These are phyloP conservation scores for Ectropis grisescens DNA, from an alignment of 1,140 invertebrate species.

Conservation along the genomic window DNA sequence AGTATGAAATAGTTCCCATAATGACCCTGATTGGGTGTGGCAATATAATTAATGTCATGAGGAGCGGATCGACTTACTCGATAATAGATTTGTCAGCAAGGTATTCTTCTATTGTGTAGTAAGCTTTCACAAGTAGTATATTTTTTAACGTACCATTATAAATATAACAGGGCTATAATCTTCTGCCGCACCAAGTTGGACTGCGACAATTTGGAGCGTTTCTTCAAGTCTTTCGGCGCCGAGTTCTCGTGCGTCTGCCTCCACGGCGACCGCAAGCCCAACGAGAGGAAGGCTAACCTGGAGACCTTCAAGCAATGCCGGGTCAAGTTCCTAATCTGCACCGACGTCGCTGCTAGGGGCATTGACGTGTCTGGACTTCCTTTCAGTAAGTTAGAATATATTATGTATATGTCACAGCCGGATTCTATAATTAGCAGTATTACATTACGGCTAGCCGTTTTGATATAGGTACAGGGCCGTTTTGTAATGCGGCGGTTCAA, in stretches of 20 bases:
- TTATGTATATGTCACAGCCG: background rate
- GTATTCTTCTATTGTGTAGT: too few species aligned
- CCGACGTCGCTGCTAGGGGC: conserved; percentile 98
- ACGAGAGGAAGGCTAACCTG: conserved; percentile 93
- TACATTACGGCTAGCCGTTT: too few species aligned
- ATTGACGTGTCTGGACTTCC: conserved; percentile 95
- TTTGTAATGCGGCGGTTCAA: too few species aligned
- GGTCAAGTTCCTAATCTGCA: conserved; percentile 97
- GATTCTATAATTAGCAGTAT: too few species aligned
- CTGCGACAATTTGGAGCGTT: conserved; percentile 97
- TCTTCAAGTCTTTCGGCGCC: conserved; percentile 77
- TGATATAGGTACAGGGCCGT: too few species aligned
- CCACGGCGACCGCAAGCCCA: conserved; percentile 94
- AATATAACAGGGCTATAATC: conserved; percentile 85
- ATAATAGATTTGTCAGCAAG: too few species aligned
- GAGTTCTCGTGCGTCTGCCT: conserved; percentile 94
- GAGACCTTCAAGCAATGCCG: conserved; percentile 90
- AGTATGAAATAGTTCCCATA: too few species aligned
- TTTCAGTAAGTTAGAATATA: conserved; percentile 83
- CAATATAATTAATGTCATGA: too few species aligned
- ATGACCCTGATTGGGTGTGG: too few species aligned
- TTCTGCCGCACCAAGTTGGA: conserved; percentile 99
- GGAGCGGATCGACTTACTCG: too few species aligned
- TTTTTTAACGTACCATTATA: too few species aligned
- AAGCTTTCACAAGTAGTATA: too few species aligned